These are phyloP conservation scores for Syndactyla subalaris DNA, from an alignment of 2,797 vertebrate species.

Conservation along the genomic window DNA sequence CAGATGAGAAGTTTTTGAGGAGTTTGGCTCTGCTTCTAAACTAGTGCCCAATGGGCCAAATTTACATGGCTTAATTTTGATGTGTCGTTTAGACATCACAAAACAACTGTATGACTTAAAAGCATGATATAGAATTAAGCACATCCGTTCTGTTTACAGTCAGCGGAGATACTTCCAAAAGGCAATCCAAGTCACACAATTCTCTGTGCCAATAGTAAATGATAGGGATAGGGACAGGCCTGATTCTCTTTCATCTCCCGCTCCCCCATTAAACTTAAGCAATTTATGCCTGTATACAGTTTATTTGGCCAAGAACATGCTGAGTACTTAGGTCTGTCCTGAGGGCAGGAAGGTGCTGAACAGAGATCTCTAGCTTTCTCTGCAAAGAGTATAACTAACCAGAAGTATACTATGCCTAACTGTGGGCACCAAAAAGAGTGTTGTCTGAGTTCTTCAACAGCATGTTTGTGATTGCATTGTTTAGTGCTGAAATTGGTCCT, in stretches of 20 bases:
- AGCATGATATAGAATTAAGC: accelerated
- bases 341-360: not conserved
- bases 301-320: not conserved
- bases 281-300: not conserved
- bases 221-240: not conserved
- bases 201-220: not conserved
- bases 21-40: not conserved
- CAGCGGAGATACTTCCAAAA: not conserved
- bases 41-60: not conserved
- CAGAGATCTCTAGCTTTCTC: not conserved
- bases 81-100: not conserved
- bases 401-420: not conserved
- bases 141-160: not conserved
- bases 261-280: not conserved
- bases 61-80: not conserved
- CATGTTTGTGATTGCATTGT: not conserved
- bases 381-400: not conserved
- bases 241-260: not conserved
- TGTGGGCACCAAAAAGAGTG: not conserved
- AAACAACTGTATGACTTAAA: not conserved
- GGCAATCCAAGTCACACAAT: not conserved
- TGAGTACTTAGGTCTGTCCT: not conserved
- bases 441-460: not conserved
- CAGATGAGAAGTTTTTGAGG: not conserved
- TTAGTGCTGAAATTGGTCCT: not conserved